Conservation (phyloP, 2,113 vertebrate genomes). For the Capra hircus region DNA sequence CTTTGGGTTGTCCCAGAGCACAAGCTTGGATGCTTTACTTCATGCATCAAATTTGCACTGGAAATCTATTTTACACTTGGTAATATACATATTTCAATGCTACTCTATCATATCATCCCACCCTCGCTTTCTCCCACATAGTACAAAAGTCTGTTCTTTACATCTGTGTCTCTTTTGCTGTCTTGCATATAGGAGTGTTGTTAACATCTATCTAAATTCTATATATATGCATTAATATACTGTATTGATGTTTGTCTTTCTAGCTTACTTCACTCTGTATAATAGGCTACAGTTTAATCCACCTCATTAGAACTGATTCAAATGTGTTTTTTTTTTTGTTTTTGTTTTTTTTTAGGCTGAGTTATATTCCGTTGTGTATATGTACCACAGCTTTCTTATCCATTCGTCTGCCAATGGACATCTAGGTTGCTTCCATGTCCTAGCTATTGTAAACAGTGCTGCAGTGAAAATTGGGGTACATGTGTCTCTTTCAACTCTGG, state of each 20-base stretch:
- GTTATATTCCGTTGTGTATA: background rate
- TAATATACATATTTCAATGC: background rate
- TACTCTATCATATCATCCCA: background rate
- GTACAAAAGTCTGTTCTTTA: background rate
- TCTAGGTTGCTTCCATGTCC: background rate
- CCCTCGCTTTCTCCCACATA: background rate
- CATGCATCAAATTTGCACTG: background rate
- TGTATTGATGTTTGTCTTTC: background rate
- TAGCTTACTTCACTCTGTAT: background rate
- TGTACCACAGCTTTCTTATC: background rate
- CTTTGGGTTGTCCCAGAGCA: background rate
- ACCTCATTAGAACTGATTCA: background rate
- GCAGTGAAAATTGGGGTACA: background rate
- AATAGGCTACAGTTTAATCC: background rate
- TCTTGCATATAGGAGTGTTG: background rate
- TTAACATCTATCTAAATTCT: background rate
- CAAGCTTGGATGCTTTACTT: background rate
- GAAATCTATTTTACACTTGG: background rate
- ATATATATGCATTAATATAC: background rate
- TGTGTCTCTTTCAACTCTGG: background rate
- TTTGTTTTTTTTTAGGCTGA: background rate
- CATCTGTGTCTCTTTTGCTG: background rate
- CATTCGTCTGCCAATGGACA: background rate
- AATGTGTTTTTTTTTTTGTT: background rate
- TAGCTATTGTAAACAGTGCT: background rate